These are phyloP conservation scores for Lasioglossum leucozonium DNA, from an alignment of 2,888 invertebrate species.

Conservation along the genomic window DNA sequence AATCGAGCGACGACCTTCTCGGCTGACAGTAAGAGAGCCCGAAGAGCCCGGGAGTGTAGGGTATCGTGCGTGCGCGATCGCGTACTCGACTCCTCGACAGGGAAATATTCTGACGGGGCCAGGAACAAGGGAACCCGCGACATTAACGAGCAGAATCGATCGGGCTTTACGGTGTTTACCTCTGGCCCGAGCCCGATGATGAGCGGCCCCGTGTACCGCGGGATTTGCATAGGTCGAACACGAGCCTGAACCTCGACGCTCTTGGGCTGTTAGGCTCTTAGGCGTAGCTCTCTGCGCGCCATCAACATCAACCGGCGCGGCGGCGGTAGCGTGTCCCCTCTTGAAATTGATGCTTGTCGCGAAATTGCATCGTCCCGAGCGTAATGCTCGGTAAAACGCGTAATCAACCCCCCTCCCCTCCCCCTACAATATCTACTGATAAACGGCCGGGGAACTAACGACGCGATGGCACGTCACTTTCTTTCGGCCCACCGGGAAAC, in stretches of 20 bases:
- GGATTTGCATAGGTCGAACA: conserved; percentile 78
- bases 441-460: conserved; percentile 41
- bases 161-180: conserved; percentile 45
- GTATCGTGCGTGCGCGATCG: conserved; percentile 34
- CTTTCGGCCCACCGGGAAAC: conserved; percentile 15
- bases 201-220: conserved; percentile 40
- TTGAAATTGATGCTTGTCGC: conserved; percentile 77
- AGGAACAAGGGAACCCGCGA: conserved; percentile 22
- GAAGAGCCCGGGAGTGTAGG: background rate
- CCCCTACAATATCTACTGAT: conserved; percentile 28
- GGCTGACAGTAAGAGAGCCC: background rate
- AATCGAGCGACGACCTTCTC: background rate
- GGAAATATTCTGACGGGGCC: conserved; percentile 13
- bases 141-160: conserved; percentile 58
- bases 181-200: conserved; percentile 47
- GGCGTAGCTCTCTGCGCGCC: conserved; percentile 36
- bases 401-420: conserved; percentile 69
- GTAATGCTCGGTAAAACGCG: conserved; percentile 75
- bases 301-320: conserved; percentile 13
- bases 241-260: conserved; percentile 69
- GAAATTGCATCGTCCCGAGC: conserved; percentile 71
- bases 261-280: conserved; percentile 41
- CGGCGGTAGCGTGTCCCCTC: conserved; percentile 71
- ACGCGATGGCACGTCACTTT: conserved; percentile 42
- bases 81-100: conserved; percentile 7